Evolutionary conservation across 2,797 vertebrate genomes (phyloP), one percentile per base, ranked within the genome.

Genomic region (Gallinago stenura): DNA sequence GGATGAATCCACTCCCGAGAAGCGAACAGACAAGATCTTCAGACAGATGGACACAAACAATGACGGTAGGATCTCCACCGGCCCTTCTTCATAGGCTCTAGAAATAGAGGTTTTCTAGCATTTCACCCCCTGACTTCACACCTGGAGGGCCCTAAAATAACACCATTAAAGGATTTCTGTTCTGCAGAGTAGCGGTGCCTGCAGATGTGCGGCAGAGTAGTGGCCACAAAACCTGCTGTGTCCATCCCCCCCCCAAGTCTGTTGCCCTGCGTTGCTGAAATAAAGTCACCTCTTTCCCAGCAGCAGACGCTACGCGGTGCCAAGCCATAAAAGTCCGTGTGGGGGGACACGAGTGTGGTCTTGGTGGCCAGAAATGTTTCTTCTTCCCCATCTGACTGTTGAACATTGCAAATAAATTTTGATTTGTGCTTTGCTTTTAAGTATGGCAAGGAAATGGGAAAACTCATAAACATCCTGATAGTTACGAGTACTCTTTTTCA

Each of bases 21-120:
- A 99, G 68, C 97, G 98, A 66, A 99, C 98, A 83, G 98, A 99
- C 96, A 99, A 99, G 98, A 99, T 99, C 95, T 99, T 99, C 97
- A 98, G 98, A 95, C 98, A 99, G 97, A 99, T 99, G 98, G 98
- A 99, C 94, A 98, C 98, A 76, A 99, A 99, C 97, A 98, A 99
- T 4, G 98, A 99, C 0, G 98, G 98, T 98, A 98, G 83, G 97
- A 50, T 87, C 45, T 28, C 50, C 53, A 64, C 41, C 6, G 4
- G 33, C 87, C 48, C 46, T 8, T 9, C 13, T 45, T 50, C 7
- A 8, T 35, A 43, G 75, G 12, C 56, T 17, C 21, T 82, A 50
- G 43, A 64, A 91, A 51, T 12, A 76, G 14, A 80, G 15, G 15
- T 64, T 85, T 94, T 77, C 28, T 61, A 70, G 20, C 25, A 28